Evolutionary conservation across 1,140 invertebrate genomes (phyloP).

Genomic region (Chrysopa pallens): DNA sequence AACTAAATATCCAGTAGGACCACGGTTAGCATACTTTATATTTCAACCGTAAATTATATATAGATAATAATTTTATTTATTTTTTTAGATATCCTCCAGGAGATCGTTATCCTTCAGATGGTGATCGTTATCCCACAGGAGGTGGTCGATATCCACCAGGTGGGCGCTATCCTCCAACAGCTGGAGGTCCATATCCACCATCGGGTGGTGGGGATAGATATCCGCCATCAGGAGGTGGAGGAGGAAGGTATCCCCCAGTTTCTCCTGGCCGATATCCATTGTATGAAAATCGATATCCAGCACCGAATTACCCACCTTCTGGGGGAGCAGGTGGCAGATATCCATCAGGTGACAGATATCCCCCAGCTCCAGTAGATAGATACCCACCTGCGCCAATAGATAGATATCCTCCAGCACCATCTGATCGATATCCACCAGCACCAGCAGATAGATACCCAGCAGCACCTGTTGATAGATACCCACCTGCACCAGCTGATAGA

Average conservation of each 20-base stretch:
- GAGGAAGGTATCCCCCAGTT: slow-evolving; percentile 4
- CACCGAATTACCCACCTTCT: slow-evolving; percentile 5
- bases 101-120: slow-evolving; percentile 16
- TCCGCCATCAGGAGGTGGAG: slow-evolving; percentile 14
- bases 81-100: slow-evolving; percentile 11
- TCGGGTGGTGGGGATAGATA: slow-evolving; percentile 20
- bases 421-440: slow-evolving; percentile 8
- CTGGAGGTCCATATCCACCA: slow-evolving; percentile 19
- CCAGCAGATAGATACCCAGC: slow-evolving; percentile 13
- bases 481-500: slow-evolving; percentile 2
- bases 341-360: slow-evolving; percentile 20
- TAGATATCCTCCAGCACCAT: slow-evolving; percentile 2
- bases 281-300: slow-evolving; percentile 17
- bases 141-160: slow-evolving; percentile 12
- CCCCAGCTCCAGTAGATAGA: slow-evolving; percentile 4
- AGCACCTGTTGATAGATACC: slow-evolving; percentile 5
- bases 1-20: slow-evolving; percentile 25
- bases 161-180: slow-evolving; percentile 18
- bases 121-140: slow-evolving; percentile 19
- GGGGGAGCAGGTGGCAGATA: slow-evolving; percentile 9
- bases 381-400: slow-evolving; percentile 1
- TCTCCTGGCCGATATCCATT: slow-evolving; percentile 16
- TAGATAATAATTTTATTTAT: no score
- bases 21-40: no score
- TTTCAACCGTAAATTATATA: no score